Base-by-base conservation (phyloP, 2,113 vertebrate species). In the Hystrix cristata region DNA sequence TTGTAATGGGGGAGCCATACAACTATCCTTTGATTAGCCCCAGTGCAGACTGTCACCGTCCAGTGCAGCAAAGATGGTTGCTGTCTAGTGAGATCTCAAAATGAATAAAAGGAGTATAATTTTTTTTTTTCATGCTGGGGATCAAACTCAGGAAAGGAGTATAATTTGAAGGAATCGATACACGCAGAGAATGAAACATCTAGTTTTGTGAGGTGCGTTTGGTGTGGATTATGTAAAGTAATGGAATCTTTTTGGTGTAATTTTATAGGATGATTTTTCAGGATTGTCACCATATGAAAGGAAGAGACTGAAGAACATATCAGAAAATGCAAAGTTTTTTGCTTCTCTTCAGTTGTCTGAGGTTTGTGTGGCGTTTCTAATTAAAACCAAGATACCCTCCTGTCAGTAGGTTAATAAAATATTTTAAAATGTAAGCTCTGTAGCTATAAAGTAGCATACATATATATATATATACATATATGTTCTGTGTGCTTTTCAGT, bases 311-410 rank as follows among this genome's bases (percentile, higher is more conserved):
- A 99, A 98, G 97, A 99, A 99, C 94, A 98, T 99, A 29, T 98
- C 97, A 85, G 98, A 99, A 97, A 99, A 99, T 94, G 98, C 98
- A 3, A 97, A 98, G 9, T 99, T 99, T 97, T 98, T 99, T 69
- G 98, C 98, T 91, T 97, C 99, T 59, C 94, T 99, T 25, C 95
- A 99, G 69, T 96, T 99, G 51, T 97, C 98, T 11, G 95, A 99
- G 99, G 99, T 99, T 96, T 93, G 98, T 53, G 2, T 8, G 14
- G 23, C 53, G 8, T 93, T 93, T 96, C 9, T 95, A 89, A 59
- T 87, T 55, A 67, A 86, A 59, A 5, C 3, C 18, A 46, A 53
- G 19, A 38, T 65, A 38, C 57, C 10, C 38, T 95, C 21, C 62
- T 93, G 25, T 23, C 13, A 46, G 16, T 48, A 76, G 79, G 18